A percentile compares a stretch with the other conserved stretches of the same genome.
Conservation (phyloP, 2,113 vertebrate species). For the Heterochromis multidens region DNA sequence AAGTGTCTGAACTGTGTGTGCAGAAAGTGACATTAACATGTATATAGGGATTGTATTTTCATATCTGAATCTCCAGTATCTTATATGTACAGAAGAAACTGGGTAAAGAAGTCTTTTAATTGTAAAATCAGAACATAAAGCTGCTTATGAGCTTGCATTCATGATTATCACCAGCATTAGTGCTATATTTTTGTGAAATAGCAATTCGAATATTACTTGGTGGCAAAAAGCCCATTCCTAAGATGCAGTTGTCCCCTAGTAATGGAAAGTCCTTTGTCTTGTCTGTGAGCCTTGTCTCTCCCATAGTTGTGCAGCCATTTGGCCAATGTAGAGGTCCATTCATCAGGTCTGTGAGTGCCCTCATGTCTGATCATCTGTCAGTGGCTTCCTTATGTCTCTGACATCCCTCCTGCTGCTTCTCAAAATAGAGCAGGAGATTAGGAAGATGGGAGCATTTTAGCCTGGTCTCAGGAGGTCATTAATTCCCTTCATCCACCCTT, state of each 20-base stretch:
- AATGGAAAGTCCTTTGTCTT: conserved; percentile 47
- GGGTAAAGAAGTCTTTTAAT: not conserved
- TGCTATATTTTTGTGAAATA: not conserved
- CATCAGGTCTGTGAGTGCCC: conserved; percentile 56
- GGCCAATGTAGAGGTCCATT: conserved; percentile 50
- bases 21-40: not conserved
- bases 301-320: conserved; percentile 39
- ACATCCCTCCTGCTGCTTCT: conserved; percentile 44
- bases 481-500: conserved; percentile 8
- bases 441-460: conserved; percentile 32
- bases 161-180: not conserved
- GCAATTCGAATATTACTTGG: conserved; percentile 25
- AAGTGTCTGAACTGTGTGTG: not conserved
- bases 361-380: conserved; percentile 50
- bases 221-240: conserved; percentile 36
- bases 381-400: not conserved
- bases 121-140: not conserved
- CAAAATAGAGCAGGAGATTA: conserved; percentile 54
- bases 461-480: conserved; percentile 38
- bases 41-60: not conserved
- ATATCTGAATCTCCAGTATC: not conserved
- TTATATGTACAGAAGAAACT: not conserved
- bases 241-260: conserved; percentile 35
- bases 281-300: conserved; percentile 14
- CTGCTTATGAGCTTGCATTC: not conserved